These are phyloP conservation scores for Antigone vipio DNA, from an alignment of 2,113 vertebrate genomes.

Conservation along the genomic window DNA sequence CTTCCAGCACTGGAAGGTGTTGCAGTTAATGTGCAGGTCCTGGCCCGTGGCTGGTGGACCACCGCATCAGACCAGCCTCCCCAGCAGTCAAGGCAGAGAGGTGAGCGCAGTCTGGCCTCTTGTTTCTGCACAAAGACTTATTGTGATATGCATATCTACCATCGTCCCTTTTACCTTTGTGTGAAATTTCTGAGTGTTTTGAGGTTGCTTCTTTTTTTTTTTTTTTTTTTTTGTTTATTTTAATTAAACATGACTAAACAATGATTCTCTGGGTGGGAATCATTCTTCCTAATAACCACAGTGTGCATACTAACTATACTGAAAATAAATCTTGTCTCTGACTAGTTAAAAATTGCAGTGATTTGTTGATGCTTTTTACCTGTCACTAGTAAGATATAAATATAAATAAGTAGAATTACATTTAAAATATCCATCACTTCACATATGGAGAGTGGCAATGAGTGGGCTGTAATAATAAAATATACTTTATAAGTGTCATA, in stretches of 20 bases:
- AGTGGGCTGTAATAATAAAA: conserved; percentile 73
- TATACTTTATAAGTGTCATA: conserved; percentile 74
- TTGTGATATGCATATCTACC: background rate
- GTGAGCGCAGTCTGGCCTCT: background rate
- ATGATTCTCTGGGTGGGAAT: conserved; percentile 66
- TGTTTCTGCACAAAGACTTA: background rate
- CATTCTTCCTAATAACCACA: conserved; percentile 61
- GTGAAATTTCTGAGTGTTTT: conserved; percentile 22
- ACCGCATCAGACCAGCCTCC: background rate
- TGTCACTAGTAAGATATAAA: conserved; percentile 70
- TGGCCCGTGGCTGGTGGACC: background rate
- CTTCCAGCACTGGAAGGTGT: background rate
- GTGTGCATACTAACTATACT: conserved; percentile 46
- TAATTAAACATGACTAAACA: conserved; percentile 69
- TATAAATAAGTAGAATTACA: conserved; percentile 74
- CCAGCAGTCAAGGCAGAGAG: background rate
- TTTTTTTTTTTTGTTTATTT: background rate
- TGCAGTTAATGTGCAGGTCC: background rate
- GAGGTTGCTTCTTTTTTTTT: background rate
- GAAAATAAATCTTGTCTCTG: conserved; percentile 64
- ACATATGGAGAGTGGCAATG: conserved; percentile 71
- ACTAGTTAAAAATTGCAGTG: conserved; percentile 66
- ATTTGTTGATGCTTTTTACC: conserved; percentile 74
- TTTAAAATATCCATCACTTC: conserved; percentile 74
- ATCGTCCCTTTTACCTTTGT: conserved; percentile 4